phyloP scores from a whole-genome alignment of 2,888 invertebrate genomes.

The Tachina lurida region DNA sequence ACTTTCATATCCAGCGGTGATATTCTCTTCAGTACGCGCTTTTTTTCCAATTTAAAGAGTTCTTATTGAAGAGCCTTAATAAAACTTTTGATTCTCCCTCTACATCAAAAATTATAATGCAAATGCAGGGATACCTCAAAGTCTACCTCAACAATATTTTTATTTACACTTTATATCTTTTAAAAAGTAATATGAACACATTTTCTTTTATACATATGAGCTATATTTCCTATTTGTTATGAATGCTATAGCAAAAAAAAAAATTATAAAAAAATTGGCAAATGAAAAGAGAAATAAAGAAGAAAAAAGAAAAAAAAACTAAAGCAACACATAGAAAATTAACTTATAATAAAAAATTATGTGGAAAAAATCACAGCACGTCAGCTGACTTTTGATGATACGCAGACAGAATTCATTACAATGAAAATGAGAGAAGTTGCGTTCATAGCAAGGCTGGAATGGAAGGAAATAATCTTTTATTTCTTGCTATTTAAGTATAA shows the following conservation, averaged over 20 bases:
- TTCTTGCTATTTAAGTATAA: not conserved
- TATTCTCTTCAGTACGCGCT: too few relatives aligned
- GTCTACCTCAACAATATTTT: too few relatives aligned
- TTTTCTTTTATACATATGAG: conserved; percentile 19
- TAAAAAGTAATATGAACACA: not conserved
- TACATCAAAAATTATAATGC: too few relatives aligned
- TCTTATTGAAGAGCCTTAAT: too few relatives aligned
- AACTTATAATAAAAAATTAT: conserved; percentile 73
- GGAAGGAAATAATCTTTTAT: not conserved
- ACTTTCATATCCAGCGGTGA: too few relatives aligned
- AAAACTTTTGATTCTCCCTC: too few relatives aligned
- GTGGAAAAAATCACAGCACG: conserved; percentile 74
- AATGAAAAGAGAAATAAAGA: not conserved
- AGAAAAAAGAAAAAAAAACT: not conserved
- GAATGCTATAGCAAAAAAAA: not conserved
- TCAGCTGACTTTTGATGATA: conserved; percentile 73
- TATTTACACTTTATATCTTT: not conserved
- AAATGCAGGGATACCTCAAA: too few relatives aligned
- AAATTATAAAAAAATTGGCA: not conserved
- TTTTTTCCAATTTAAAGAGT: too few relatives aligned
- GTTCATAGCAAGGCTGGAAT: not conserved
- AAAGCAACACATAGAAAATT: conserved; percentile 67
- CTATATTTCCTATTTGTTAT: conserved; percentile 9
- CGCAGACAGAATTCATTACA: conserved; percentile 75
- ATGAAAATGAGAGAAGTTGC: conserved; percentile 51